These are phyloP conservation scores for Melinaea marsaeus DNA, from an alignment of 2,888 invertebrate genomes.

Conservation along the genomic window DNA sequence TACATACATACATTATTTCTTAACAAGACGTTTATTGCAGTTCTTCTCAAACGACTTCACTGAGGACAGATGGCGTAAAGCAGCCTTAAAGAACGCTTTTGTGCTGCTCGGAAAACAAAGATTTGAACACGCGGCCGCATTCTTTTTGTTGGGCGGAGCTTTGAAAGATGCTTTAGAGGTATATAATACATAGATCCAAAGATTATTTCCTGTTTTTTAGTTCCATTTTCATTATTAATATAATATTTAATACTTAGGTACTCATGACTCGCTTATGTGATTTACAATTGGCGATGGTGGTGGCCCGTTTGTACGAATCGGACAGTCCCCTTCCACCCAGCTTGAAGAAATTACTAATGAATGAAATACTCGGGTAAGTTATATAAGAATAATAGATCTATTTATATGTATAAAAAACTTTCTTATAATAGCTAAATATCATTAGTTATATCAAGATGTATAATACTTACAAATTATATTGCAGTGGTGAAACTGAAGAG, in stretches of 20 bases:
- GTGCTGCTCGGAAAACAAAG: conserved; percentile 96
- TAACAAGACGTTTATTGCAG: conserved; percentile 37
- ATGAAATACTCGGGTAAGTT: conserved; percentile 84
- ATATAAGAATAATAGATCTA: neutral
- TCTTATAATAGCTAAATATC: no score
- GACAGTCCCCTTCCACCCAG: conserved; percentile 84
- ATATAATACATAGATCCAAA: conserved; percentile 19
- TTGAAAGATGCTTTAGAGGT: conserved; percentile 97
- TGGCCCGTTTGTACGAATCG: conserved; percentile 94
- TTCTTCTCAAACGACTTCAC: conserved; percentile 97
- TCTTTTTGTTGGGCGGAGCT: conserved; percentile 96
- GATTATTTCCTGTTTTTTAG: no score
- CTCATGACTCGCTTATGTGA: conserved; percentile 94
- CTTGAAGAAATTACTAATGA: conserved; percentile 85
- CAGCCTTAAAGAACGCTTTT: conserved; percentile 98
- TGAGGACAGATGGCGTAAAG: conserved; percentile 96
- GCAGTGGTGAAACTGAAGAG: conserved; percentile 80
- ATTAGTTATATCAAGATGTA: neutral
- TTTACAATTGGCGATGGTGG: conserved; percentile 95
- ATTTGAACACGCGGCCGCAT: conserved; percentile 98
- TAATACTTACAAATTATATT: neutral
- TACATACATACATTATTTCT: no score
- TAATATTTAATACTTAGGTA: conserved; percentile 70
- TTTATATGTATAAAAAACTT: conserved; percentile 1
- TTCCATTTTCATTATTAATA: no score